Percentiles rank a stretch among this genome's conserved stretches.
These are phyloP conservation scores for Poeciliopsis occidentalis DNA, from an alignment of 2,113 vertebrate genomes.

Conservation along the genomic window DNA sequence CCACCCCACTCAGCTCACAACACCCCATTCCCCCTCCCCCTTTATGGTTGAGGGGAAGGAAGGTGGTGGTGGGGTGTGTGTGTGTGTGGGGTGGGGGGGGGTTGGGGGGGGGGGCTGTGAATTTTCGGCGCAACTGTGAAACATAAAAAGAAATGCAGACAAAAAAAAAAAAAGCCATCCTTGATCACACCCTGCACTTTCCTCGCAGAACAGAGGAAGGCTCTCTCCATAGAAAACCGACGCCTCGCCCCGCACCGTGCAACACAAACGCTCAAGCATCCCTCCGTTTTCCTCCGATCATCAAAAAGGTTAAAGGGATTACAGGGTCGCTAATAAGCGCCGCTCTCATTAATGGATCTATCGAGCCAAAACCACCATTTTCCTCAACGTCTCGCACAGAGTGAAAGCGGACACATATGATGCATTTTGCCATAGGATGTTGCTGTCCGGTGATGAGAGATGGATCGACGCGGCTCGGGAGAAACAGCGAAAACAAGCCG, in stretches of 20 bases:
- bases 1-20: background rate
- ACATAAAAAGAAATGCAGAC: conserved; percentile 76
- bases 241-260: conserved; percentile 51
- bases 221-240: conserved; percentile 33
- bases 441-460: conserved; percentile 2
- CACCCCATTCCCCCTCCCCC: no score
- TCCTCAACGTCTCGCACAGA: conserved; percentile 31
- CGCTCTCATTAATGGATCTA: conserved; percentile 55
- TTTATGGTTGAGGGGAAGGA: background rate
- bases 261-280: conserved; percentile 38
- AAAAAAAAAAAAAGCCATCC: conserved; percentile 39
- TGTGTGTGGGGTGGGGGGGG: no score
- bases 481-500: conserved; percentile 27
- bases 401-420: conserved; percentile 31
- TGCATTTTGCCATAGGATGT: conserved; percentile 27
- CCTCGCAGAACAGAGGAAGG: conserved; percentile 79
- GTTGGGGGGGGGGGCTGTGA: background rate
- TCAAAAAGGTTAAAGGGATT: background rate
- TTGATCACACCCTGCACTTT: conserved; percentile 85
- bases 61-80: no score
- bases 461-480: conserved; percentile 7
- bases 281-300: background rate
- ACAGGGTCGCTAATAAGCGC: conserved; percentile 60
- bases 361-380: conserved; percentile 50
- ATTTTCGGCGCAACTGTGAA: conserved; percentile 24